phyloP scores from a whole-genome alignment of 1,140 invertebrate genomes.

The Pantala flavescens region DNA sequence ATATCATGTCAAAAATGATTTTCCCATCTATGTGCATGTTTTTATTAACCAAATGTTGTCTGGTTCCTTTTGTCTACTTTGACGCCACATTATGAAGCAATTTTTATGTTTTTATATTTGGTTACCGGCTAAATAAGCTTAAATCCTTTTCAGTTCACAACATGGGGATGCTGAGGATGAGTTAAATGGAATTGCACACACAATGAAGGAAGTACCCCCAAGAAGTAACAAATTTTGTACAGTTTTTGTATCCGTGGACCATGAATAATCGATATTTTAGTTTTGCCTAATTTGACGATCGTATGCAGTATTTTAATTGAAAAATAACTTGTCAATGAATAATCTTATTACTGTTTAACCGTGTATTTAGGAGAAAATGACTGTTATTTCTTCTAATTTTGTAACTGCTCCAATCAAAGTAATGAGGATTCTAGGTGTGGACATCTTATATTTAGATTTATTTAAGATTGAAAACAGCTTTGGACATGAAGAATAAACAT shows the following conservation, averaged over 20 bases:
- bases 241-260: background rate
- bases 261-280: background rate
- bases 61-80: too few relatives aligned
- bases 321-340: background rate
- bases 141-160: background rate
- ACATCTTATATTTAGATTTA: background rate
- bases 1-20: too few relatives aligned
- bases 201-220: background rate
- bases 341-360: background rate
- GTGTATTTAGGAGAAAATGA: background rate
- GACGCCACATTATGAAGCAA: too few relatives aligned
- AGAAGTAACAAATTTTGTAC: background rate
- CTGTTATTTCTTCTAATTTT: background rate
- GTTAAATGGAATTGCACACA: background rate
- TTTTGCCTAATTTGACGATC: background rate
- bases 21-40: too few relatives aligned
- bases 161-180: background rate
- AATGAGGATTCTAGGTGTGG: background rate
- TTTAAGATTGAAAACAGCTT: background rate
- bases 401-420: background rate
- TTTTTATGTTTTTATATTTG: too few relatives aligned
- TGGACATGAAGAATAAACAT: slow-evolving; percentile 3
- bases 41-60: too few relatives aligned
- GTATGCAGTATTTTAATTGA: background rate
- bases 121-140: too few relatives aligned